Percentiles rank a stretch among this genome's conserved stretches.
These are phyloP conservation scores for Salticus scenicus DNA, from an alignment of 2,888 invertebrate species.

Conservation along the genomic window DNA sequence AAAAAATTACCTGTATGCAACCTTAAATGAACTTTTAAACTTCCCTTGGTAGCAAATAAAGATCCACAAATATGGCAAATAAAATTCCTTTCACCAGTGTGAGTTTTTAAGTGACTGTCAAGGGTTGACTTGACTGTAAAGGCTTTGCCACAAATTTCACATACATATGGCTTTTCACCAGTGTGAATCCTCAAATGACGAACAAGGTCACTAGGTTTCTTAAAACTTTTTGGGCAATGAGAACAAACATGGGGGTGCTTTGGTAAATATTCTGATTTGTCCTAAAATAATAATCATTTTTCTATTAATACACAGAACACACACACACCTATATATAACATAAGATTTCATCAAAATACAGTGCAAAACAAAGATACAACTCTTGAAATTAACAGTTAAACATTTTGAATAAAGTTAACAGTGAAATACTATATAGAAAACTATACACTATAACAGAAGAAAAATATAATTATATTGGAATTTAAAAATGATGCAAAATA, in stretches of 20 bases:
- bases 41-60: conserved; percentile 78
- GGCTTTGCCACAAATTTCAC: conserved; percentile 74
- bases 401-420: too few relatives aligned
- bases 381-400: too few relatives aligned
- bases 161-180: conserved; percentile 77
- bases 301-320: too few relatives aligned
- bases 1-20: conserved; percentile 76
- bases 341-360: too few relatives aligned
- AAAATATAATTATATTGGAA: too few relatives aligned
- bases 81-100: conserved; percentile 76
- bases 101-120: conserved; percentile 77
- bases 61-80: conserved; percentile 75
- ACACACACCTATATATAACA: too few relatives aligned
- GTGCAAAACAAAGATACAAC: too few relatives aligned
- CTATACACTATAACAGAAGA: too few relatives aligned
- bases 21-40: conserved; percentile 77
- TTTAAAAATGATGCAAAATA: too few relatives aligned
- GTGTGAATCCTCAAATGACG: conserved; percentile 77
- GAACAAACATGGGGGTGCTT: conserved; percentile 74
- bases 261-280: conserved; percentile 49
- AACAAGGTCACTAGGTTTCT: conserved; percentile 77
- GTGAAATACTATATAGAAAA: too few relatives aligned
- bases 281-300: not conserved
- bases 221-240: conserved; percentile 76
- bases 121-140: conserved; percentile 74